Percentiles rank a stretch among this genome's conserved stretches.
Evolutionary conservation across 2,888 invertebrate genomes (phyloP).

Genomic region (Hipparchia sbordonii): DNA sequence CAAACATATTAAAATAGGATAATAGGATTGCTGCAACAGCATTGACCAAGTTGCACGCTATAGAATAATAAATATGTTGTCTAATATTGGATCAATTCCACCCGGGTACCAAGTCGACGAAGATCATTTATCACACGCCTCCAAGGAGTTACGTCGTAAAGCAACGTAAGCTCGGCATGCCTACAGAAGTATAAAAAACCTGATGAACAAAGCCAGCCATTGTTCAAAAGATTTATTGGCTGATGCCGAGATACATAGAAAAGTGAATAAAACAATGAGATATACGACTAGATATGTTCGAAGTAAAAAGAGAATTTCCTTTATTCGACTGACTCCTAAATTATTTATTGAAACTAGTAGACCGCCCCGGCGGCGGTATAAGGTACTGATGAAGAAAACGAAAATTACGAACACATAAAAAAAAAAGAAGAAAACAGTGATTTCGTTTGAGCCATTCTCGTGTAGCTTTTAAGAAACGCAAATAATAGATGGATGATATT

Average conservation of each 20-base stretch:
- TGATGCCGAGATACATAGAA: constrained; percentile 57
- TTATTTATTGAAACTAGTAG: neutral
- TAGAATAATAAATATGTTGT: neutral
- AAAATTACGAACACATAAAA: no score
- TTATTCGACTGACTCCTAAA: neutral
- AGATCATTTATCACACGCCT: constrained; percentile 44
- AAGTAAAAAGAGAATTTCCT: neutral
- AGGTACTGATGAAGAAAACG: no score
- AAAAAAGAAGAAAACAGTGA: no score
- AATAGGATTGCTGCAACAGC: neutral
- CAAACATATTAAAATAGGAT: no score
- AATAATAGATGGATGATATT: no score
- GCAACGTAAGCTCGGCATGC: constrained; percentile 44
- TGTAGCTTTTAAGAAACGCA: no score
- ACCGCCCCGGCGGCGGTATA: no score
- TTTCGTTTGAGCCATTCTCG: no score
- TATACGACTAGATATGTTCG: constrained; percentile 40
- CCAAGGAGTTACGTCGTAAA: constrained; percentile 42
- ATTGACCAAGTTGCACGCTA: neutral
- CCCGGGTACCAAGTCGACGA: constrained; percentile 34
- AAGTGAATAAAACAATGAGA: constrained; percentile 55
- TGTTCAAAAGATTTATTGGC: constrained; percentile 62
- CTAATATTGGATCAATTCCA: constrained; percentile 31
- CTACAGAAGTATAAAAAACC: constrained; percentile 51
- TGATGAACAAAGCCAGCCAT: constrained; percentile 52